Conservation (phyloP, 2,113 vertebrate genomes). For the Sminthopsis crassicaudata region DNA sequence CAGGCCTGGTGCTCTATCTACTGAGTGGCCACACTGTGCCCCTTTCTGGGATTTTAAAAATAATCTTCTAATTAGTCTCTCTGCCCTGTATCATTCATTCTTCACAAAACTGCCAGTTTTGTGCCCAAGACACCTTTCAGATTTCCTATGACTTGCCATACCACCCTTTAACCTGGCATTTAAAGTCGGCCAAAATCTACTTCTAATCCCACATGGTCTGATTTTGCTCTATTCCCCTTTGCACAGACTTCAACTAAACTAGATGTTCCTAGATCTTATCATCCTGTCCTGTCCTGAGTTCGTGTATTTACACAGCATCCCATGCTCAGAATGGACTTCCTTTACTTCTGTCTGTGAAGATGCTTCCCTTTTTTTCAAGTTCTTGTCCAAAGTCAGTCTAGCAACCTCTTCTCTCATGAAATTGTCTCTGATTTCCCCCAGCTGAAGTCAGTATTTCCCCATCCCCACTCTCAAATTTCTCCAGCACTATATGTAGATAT, state of each 20-base stretch:
- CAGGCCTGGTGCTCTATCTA: background rate
- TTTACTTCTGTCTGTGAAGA: background rate
- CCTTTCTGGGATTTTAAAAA: no score
- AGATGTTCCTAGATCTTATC: background rate
- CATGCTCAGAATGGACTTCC: background rate
- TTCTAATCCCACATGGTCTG: background rate
- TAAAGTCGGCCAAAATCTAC: background rate
- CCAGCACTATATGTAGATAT: background rate
- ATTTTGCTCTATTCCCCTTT: background rate
- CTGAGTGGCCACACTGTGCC: background rate
- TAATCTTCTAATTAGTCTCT: no score
- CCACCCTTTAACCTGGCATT: background rate
- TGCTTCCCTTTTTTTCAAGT: background rate
- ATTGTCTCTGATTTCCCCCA: background rate
- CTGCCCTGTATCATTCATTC: background rate
- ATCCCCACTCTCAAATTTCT: background rate
- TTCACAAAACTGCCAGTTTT: background rate
- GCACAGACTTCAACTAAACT: background rate
- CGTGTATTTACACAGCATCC: background rate
- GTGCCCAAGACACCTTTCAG: background rate
- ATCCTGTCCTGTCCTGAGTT: background rate
- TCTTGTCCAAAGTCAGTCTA: background rate
- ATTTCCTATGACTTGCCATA: background rate
- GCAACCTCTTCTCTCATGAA: background rate
- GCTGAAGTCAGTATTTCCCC: background rate